Evolutionary conservation across 2,888 invertebrate species (phyloP), one percentile per base, ranked within the genome.

Genomic region (Rotaria magnacalcarata): DNA sequence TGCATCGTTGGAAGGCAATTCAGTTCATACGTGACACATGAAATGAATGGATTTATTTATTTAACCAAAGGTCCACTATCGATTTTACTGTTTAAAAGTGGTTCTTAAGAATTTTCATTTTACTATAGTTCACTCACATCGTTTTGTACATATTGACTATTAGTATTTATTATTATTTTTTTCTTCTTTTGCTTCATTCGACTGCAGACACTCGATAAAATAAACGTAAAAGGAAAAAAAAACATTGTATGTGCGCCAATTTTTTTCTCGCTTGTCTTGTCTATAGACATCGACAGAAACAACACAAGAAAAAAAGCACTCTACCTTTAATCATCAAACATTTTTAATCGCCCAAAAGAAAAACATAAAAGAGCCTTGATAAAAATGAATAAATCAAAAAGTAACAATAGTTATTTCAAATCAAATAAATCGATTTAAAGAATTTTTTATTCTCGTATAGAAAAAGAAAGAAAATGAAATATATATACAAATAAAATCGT

Each of bases 41-140:
- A 84, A 54, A 84, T 56, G 52, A 84, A 84, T 27, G 56, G 54
- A 27, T 84, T 84, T 54, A 56, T 56, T 54, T 84, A 84, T 84
- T 34, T 84, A 54, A 84, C 52, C 16, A 54, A 84, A 41, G 84
- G 56, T 41, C 84, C 84, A 34, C 34, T 84, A 16, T 47, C 43
- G n/a, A 84, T 84, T 54, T 47, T 84, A 54, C 34, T 84, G 3
- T 84, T 84, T 19, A 84, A 84, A 84, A 84, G 84, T 84, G 80
- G 80, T 4, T 47, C 47, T 47, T 80, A 80, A 47, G 21, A 2
- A 80, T n/a, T 10, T 43, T 11, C 11, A 1, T 47, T 41, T 47
- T 41, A 47, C 34, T 11, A 34, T 67, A 11, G 14, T 34, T 11
- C 3, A 67, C 5, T 34, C 19, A 19, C 2, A 6, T 67, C 34